phyloP scores from a whole-genome alignment of 23 tunicate genomes.

The Ciona savignyi region DNA sequence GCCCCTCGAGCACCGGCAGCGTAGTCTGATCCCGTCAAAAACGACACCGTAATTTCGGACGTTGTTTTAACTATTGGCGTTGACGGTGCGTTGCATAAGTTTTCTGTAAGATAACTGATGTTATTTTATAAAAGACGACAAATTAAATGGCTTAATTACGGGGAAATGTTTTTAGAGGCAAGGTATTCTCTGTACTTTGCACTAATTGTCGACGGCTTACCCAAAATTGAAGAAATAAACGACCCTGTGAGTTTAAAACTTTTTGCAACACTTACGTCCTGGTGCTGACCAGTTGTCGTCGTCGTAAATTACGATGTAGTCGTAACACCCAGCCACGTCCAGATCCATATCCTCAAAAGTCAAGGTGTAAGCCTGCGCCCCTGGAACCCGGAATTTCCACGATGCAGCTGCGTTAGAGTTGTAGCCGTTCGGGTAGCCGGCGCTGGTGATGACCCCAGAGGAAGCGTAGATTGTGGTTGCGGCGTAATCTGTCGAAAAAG shows the following conservation, averaged over 20 bases:
- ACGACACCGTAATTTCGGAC: constrained; percentile 35
- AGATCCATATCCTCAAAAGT: constrained; percentile 64
- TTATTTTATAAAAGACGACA: too few relatives aligned
- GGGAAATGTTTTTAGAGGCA: not conserved
- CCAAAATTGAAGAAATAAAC: too few relatives aligned
- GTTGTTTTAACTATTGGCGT: constrained; percentile 7
- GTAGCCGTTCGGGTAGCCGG: constrained; percentile 47
- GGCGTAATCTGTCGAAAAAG: not conserved
- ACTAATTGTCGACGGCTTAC: too few relatives aligned
- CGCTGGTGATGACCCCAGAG: constrained; percentile 39
- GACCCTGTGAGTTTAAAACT: too few relatives aligned
- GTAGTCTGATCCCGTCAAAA: constrained; percentile 15
- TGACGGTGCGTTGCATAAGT: constrained; percentile 35
- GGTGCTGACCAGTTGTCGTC: constrained; percentile 39
- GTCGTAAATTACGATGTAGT: constrained; percentile 64
- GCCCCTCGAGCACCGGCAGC: constrained; percentile 38
- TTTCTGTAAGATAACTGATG: constrained; percentile 15
- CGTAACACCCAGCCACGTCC: constrained; percentile 48
- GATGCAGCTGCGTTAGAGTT: constrained; percentile 18
- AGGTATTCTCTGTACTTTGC: too few relatives aligned
- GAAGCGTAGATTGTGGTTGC: constrained; percentile 22
- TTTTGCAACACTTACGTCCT: constrained; percentile 52
- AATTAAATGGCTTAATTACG: not conserved
- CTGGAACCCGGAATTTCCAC: constrained; percentile 68
- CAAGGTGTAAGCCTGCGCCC: constrained; percentile 44